Base-by-base conservation (phyloP, 2,113 vertebrate genomes). In the Amphiprion ocellaris region DNA sequence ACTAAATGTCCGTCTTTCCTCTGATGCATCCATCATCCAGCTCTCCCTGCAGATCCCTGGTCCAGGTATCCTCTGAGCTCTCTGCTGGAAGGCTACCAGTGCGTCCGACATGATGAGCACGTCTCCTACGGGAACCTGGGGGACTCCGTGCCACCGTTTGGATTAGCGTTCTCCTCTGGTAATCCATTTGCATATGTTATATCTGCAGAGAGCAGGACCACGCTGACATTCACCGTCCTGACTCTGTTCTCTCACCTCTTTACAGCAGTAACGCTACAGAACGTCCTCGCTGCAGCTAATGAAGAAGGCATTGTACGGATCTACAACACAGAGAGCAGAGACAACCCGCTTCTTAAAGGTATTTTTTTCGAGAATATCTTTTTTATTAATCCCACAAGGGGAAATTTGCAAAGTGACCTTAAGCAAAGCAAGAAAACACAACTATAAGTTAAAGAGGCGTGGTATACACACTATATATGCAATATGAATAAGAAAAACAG, bases 271-370 rank as follows among this genome's bases (percentile, higher is more conserved):
- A 80, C 87, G 21, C 78, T 94, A 74, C 93, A 93, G 28, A 94
- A 95, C 0, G 2, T 96, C 10, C 90, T 99, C 15, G 98, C 96
- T 56, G 96, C 96, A 73, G 96, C 97, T 56, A 99, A 99, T 69
- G 98, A 99, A 89, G 97, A 99, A 90, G 98, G 98, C 4, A 93
- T 98, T 39, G 96, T 99, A 53, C 93, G 96, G 66, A 87, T 99
- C 12, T 99, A 98, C 75, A 93, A 98, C 70, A 98, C 97, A 14
- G 96, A 96, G 81, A 92, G 90, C 68, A 90, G 80, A 10, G 87
- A 86, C 69, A 94, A 90, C 37, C 84, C 90, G 3, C 89, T 97
- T 55, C 90, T 97, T 60, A 97, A 96, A 95, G 97, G 98, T 99
- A 85, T 37, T 2, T 28, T 77, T 67, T 33, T 5, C 15, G 9